Evolutionary conservation across 2,797 vertebrate genomes (phyloP), one percentile per base, ranked within the genome.

Genomic region (Hypotaenidia okinawae): DNA sequence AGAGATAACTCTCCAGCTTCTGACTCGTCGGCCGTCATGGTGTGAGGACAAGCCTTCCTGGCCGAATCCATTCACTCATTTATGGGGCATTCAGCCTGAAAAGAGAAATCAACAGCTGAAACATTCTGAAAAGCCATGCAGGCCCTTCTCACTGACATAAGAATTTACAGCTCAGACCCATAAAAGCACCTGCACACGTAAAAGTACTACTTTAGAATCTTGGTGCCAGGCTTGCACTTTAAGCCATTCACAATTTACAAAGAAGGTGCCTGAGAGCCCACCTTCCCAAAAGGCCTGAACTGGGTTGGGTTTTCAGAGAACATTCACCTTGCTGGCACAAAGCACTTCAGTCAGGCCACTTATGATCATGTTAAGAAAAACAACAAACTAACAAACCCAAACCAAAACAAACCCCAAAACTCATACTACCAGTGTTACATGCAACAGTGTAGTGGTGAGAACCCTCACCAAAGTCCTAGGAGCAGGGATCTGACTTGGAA

Each of bases 71-170:
- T 97, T 95, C 67, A 95, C 95, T 94, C 92, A 90, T 77, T 85
- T 94, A 96, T 63, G 59, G 69, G 95, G 86, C 80, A 87, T 92
- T 98, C 97, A 97, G 74, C 96, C 98, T 99, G 96, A 94, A 96
- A 96, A 96, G 74, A 94, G n/a, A 95, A 94, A 92, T 47, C 19
- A 39, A 72, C 30, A 93, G 85, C 32, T 95, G 78, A 95, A 95
- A 79, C 30, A 87, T 54, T 1, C 1, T 23, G 24, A 47, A 16
- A 66, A 82, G 39, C 16, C 77, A 39, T 7, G 5, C 9, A 61
- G 24, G 24, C 51, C 58, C 14, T 93, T 92, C 70, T 63, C 45
- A 30, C 0, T 66, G 59, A 72, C 37, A 37, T 41, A 27, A 76
- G 30, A 84, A 79, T 74, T 68, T 61, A 70, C 17, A 64, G 8